Percentiles rank a stretch among this genome's conserved stretches.
Conservation (phyloP, 2,888 invertebrate genomes). For the Mythimna albipuncta region DNA sequence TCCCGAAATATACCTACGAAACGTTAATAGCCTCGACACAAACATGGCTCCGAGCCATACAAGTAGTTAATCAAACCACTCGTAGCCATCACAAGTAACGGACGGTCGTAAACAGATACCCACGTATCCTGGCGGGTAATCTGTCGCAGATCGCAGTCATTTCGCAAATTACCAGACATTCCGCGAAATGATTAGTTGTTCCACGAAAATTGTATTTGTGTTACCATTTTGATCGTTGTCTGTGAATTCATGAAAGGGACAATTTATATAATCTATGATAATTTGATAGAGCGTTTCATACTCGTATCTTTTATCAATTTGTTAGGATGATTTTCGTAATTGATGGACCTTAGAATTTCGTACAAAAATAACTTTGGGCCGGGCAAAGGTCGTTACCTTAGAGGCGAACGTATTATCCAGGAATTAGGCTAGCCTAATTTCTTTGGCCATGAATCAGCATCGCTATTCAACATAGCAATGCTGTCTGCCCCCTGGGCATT, state of each 20-base stretch:
- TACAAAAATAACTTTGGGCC: too few species aligned
- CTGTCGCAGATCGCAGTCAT: conserved; percentile 41
- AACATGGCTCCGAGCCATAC: neutral
- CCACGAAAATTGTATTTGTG: conserved; percentile 23
- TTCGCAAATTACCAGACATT: conserved; percentile 39
- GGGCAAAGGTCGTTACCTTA: too few species aligned
- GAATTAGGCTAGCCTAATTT: too few species aligned
- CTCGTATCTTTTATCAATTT: neutral
- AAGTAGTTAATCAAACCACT: conserved; percentile 42
- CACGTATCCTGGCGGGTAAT: conserved; percentile 26
- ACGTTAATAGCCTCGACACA: neutral
- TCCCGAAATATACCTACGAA: neutral
- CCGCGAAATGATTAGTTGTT: conserved; percentile 36
- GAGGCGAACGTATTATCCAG: too few species aligned
- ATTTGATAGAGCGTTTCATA: neutral
- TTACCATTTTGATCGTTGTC: conserved; percentile 8
- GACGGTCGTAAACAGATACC: conserved; percentile 28
- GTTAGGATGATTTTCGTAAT: too few species aligned
- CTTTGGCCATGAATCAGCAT: too few species aligned
- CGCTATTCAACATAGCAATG: too few species aligned
- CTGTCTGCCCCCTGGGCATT: too few species aligned
- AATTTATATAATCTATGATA: neutral
- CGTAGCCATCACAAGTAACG: neutral
- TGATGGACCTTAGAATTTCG: too few species aligned
- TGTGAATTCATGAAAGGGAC: conserved; percentile 8